Conservation (phyloP, 2,797 vertebrate species). For the Hemibagrus guttatus region DNA sequence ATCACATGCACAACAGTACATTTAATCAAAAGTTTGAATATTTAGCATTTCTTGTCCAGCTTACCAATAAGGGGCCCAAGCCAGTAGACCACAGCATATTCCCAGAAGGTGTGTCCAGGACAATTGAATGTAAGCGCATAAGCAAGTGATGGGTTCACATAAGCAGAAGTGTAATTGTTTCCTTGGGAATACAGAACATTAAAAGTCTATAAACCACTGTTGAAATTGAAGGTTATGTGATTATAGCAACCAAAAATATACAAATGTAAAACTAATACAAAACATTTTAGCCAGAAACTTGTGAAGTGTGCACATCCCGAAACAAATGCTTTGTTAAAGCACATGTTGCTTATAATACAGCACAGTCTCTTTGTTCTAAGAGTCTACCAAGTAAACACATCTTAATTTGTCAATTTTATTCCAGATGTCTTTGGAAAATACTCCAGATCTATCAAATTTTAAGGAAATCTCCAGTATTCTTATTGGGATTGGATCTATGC, state of each 20-base stretch:
- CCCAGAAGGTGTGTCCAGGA: conserved; percentile 75
- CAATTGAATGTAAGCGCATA: conserved; percentile 83
- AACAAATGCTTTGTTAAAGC: neutral
- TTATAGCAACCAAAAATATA: neutral
- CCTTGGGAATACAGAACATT: conserved; percentile 68
- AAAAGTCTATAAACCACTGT: neutral
- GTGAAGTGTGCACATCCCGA: neutral
- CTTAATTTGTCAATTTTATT: neutral
- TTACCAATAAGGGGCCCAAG: conserved; percentile 83
- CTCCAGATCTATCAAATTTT: neutral
- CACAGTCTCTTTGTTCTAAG: neutral
- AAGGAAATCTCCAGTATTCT: neutral
- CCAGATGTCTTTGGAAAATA: neutral
- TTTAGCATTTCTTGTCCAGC: neutral
- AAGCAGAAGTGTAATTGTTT: conserved; percentile 77
- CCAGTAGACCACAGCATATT: conserved; percentile 86
- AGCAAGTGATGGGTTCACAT: conserved; percentile 87
- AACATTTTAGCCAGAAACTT: neutral
- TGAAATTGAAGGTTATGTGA: neutral
- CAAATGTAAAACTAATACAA: neutral
- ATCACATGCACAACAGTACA: neutral
- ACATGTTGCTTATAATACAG: neutral
- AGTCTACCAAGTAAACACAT: neutral
- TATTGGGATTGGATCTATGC: too few species aligned
- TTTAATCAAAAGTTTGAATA: too few species aligned